A percentile compares a stretch with the other conserved stretches of the same genome.
phyloP scores from a whole-genome alignment of 2,888 invertebrate genomes.

The Hydraecia micacea region DNA sequence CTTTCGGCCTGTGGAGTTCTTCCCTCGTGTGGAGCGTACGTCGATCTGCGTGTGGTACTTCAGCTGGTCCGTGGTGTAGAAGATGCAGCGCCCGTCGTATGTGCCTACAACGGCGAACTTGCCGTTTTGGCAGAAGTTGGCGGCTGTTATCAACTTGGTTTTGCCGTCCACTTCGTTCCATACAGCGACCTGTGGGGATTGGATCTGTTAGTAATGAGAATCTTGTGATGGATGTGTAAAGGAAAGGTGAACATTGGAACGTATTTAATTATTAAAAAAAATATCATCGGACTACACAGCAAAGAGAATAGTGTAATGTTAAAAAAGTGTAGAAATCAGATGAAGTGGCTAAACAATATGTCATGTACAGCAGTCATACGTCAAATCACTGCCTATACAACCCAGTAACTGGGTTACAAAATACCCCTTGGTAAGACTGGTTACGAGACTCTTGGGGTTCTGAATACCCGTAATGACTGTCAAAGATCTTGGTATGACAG shows the following conservation, averaged over 20 bases:
- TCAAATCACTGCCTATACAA: not conserved
- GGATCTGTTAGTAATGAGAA: not conserved
- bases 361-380: not conserved
- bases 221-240: too few relatives aligned
- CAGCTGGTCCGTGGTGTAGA: conserved; percentile 99
- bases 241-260: too few relatives aligned
- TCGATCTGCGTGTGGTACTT: conserved; percentile 99
- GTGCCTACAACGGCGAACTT: conserved; percentile 99
- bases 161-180: conserved; percentile 99
- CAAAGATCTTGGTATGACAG: not conserved
- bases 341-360: not conserved
- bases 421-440: not conserved
- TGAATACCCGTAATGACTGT: not conserved
- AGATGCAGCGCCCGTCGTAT: conserved; percentile 99
- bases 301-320: not conserved
- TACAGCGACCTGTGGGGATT: conserved; percentile 93
- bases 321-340: not conserved
- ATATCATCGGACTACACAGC: not conserved
- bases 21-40: conserved; percentile 98
- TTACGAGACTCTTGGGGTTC: not conserved
- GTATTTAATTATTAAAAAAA: not conserved
- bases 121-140: conserved; percentile 99
- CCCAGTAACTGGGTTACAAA: not conserved
- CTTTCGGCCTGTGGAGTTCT: conserved; percentile 98
- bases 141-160: conserved; percentile 98